Evolutionary conservation across 2,113 vertebrate species (phyloP).

Genomic region (Corynorhinus townsendii): DNA sequence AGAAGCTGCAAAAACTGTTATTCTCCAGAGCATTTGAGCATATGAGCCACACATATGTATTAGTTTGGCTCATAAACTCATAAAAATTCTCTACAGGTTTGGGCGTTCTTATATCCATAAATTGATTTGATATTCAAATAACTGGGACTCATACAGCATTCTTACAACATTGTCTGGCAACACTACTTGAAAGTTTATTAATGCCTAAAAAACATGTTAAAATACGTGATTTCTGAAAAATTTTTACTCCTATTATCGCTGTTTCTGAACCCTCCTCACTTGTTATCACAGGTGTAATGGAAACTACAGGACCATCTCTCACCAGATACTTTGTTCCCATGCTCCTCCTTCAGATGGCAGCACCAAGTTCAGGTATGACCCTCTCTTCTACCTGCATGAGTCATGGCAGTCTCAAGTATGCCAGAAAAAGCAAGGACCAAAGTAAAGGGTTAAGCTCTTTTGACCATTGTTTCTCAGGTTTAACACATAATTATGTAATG

Average conservation of each 20-base stretch:
- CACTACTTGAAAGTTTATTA: not conserved
- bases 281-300: slow-evolving; percentile 1
- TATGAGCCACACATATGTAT: not conserved
- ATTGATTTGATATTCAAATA: not conserved
- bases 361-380: slow-evolving; percentile 7
- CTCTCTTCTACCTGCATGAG: not conserved
- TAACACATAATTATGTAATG: not conserved
- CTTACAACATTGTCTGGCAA: not conserved
- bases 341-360: not conserved
- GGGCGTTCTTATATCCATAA: not conserved
- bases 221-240: not conserved
- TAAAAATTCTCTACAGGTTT: not conserved
- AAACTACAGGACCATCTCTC: not conserved
- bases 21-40: not conserved
- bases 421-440: not conserved
- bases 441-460: not conserved
- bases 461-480: not conserved
- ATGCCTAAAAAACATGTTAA: not conserved
- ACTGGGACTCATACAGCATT: not conserved
- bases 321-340: not conserved
- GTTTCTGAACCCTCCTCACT: not conserved
- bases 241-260: not conserved
- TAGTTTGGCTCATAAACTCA: not conserved
- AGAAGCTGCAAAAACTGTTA: not conserved
- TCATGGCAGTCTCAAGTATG: not conserved